Percentiles rank a stretch among this genome's conserved stretches.
Conservation (phyloP, 2,797 vertebrate genomes). For the Liasis olivaceus region DNA sequence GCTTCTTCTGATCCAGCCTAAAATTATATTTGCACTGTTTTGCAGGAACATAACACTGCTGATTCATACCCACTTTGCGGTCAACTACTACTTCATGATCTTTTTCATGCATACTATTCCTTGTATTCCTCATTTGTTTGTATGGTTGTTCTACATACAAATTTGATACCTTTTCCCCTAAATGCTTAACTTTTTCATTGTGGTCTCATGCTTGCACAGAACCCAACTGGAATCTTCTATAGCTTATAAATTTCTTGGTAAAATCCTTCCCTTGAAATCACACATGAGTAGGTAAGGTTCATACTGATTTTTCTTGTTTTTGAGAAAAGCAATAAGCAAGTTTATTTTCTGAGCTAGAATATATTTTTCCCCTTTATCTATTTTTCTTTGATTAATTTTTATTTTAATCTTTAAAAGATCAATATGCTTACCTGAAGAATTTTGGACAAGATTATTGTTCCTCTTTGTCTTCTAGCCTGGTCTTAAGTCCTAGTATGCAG, state of each 20-base stretch:
- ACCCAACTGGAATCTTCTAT: not conserved
- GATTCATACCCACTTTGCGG: not conserved
- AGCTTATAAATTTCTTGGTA: not conserved
- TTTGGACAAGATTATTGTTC: not conserved
- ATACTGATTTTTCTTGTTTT: not conserved
- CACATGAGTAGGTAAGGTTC: not conserved
- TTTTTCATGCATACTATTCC: not conserved
- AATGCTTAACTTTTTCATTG: not conserved
- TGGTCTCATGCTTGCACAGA: not conserved
- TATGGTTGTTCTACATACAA: not conserved
- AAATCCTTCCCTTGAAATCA: not conserved
- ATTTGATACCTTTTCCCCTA: not conserved
- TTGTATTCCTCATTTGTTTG: not conserved
- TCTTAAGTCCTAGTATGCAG: not conserved
- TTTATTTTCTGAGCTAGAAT: not conserved
- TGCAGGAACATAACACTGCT: not conserved
- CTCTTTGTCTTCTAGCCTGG: not conserved
- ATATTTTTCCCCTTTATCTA: not conserved
- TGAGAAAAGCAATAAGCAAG: not conserved
- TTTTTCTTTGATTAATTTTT: not conserved
- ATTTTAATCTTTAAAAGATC: not conserved
- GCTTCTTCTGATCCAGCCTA: too few species aligned
- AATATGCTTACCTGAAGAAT: not conserved
- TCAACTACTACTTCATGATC: not conserved
- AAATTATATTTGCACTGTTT: not conserved